Evolutionary conservation across 2,113 vertebrate genomes (phyloP), one percentile per base, ranked within the genome.

Genomic region (Stegastes partitus): DNA sequence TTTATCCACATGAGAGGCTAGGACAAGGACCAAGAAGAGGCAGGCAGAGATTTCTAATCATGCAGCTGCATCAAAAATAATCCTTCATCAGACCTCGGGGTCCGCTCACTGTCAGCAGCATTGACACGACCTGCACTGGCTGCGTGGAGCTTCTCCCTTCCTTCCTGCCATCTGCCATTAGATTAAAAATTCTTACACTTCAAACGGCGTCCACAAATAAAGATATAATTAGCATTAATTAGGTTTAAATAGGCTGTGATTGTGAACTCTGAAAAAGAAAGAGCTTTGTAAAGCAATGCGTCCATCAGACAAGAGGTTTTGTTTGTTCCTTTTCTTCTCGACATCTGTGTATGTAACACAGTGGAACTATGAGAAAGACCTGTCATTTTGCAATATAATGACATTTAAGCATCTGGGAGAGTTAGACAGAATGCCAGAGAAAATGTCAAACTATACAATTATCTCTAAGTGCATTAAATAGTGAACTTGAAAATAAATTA

Each of bases 1-100:
- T 90, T 87, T 66, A 91, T 83, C 64, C 75, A 78, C 81, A 89
- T 62, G 55, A 90, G 71, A 75, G 69, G 68, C 19, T 50, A 3
- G 54, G 54, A 74, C 57, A 11, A 42, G 57, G 73, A 81, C 47
- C 26, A 16, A 23, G 59, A 65, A 23, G 34, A 62, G 58, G 51
- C 37, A 21, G 28, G 10, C 47, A 67, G 54, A 56, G 66, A 56
- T 74, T 65, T 78, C 42, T 61, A 81, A 87, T 83, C 83, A 80
- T 34, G 39, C 44, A 26, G 39, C 69, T 72, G 76, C 72, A 81
- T 89, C 79, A 68, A 65, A 84, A 84, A 71, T 64, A 76, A 79
- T 83, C 70, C 28, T 26, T 59, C 31, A 58, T 51, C 62, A 58
- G 77, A 62, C 56, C 68, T 71, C 19, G 31, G 45, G 74, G 62